Evolutionary conservation across 1,140 invertebrate genomes (phyloP).

Genomic region (Potamilus streckersoni): DNA sequence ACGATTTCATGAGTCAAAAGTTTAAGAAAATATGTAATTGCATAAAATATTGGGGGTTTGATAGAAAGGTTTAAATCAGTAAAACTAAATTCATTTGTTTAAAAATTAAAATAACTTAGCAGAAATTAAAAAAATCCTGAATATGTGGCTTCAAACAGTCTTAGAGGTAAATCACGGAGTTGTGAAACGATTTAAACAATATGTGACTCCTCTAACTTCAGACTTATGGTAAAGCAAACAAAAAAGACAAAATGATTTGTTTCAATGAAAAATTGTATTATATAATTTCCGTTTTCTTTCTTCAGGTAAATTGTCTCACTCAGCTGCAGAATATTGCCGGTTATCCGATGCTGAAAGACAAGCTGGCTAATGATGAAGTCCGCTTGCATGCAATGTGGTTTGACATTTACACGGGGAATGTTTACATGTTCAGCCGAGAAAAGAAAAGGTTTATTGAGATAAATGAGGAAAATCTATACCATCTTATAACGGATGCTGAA

Average conservation of each 20-base stretch:
- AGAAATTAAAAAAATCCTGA: too few relatives aligned
- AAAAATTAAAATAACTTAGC: too few relatives aligned
- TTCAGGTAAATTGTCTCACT: conserved; percentile 90
- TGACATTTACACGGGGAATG: conserved; percentile 96
- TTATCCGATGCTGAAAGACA: conserved; percentile 90
- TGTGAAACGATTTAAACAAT: too few relatives aligned
- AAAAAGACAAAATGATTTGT: neutral
- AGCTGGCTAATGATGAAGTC: conserved; percentile 83
- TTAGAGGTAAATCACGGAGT: too few relatives aligned
- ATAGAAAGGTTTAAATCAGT: too few relatives aligned
- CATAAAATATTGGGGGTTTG: too few relatives aligned
- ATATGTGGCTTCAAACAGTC: too few relatives aligned
- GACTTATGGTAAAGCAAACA: neutral
- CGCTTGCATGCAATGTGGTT: conserved; percentile 97
- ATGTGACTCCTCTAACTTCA: too few relatives aligned
- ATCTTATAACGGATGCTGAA: conserved; percentile 21
- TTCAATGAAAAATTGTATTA: neutral
- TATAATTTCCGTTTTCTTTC: neutral
- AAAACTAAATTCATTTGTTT: too few relatives aligned
- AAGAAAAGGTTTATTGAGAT: conserved; percentile 86
- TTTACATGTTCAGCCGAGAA: conserved; percentile 87
- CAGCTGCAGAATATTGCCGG: conserved; percentile 95
- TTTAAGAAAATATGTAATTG: too few relatives aligned
- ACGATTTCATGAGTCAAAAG: too few relatives aligned
- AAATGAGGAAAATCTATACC: conserved; percentile 76